Evolutionary conservation across 2,888 invertebrate species (phyloP), one percentile per base, ranked within the genome.

Genomic region (Eudemis profundana): DNA sequence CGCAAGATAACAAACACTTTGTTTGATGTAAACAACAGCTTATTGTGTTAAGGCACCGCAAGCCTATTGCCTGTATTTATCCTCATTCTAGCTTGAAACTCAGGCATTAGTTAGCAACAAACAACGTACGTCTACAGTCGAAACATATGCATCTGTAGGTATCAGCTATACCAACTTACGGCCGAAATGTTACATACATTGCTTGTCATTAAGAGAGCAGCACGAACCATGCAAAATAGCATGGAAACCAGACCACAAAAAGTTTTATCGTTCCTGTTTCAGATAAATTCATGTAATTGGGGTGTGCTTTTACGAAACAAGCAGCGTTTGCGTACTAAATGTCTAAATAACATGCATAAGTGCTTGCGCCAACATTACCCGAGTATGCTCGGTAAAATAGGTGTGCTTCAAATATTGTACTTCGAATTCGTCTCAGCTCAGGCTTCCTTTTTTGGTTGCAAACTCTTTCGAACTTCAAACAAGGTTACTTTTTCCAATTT

Each of bases 1-100:
- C 63, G 40, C 54, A 54, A 38, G 69, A 71, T 69, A 68, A 61
- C 71, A 77, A 79, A 80, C 72, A 78, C 77, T 80, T 44, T 74
- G 76, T 68, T 17, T 44, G 17, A 38, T 40, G 65, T 40, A 59
- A 60, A 51, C 57, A 76, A 66, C 74, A 74, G 78, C 76, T 74
- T 72, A 70, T 72, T 72, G 68, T 68, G 71, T 40, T 40, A 51
- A 51, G 59, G 38, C 38, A 38, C 59, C 64, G 21, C 59, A 53
- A 59, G 59, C 38, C 36, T 64, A 62, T 50, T 23, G 57, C 44
- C 59, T 65, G 59, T 59, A 27, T 60, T 53, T 65, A 53, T 65
- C 61, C 51, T 33, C 44, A 5, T 51, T 21, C 64, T 51, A 29
- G 59, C 51, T 62, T 17, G 49, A 12, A 27, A 40, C 47, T 62